These are phyloP conservation scores for Drosophila engyochracea DNA, from an alignment of 2,888 invertebrate species.

Conservation along the genomic window DNA sequence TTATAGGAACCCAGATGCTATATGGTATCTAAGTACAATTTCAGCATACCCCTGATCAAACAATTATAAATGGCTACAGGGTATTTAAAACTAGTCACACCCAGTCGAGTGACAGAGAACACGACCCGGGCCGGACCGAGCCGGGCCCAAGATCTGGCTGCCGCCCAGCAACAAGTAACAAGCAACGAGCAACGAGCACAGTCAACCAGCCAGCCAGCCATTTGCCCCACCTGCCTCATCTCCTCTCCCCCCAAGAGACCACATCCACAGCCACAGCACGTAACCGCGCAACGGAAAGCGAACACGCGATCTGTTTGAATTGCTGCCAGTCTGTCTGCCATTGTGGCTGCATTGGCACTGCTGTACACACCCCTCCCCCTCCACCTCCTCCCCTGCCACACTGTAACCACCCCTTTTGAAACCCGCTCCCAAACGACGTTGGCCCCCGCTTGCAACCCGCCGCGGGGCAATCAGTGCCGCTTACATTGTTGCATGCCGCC, in stretches of 20 bases:
- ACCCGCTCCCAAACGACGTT: constrained; percentile 33
- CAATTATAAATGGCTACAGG: background rate
- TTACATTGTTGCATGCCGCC: constrained; percentile 57
- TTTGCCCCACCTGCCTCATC: background rate
- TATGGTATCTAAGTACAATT: background rate
- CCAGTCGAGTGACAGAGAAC: constrained; percentile 40
- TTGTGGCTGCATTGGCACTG: constrained; percentile 45
- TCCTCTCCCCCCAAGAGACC: background rate
- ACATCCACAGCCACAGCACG: constrained; percentile 36
- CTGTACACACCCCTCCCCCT: background rate
- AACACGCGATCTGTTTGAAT: constrained; percentile 70
- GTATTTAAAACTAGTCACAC: constrained; percentile 51
- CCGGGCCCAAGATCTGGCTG: constrained; percentile 51
- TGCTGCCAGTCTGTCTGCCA: constrained; percentile 80
- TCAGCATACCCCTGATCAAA: background rate
- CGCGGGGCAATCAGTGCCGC: constrained; percentile 50
- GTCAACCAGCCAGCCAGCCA: background rate
- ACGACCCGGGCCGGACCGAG: constrained; percentile 19
- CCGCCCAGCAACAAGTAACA: constrained; percentile 79
- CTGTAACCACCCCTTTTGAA: constrained; percentile 16
- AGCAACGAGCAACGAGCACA: constrained; percentile 5
- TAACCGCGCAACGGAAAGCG: constrained; percentile 59
- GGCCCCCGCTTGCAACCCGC: constrained; percentile 16
- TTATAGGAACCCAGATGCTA: background rate
- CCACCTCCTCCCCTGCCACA: background rate